A percentile compares a stretch with the other conserved stretches of the same genome.
Conservation (phyloP, 92 coral and sea anemone genomes). For the Blastomussa wellsi region DNA sequence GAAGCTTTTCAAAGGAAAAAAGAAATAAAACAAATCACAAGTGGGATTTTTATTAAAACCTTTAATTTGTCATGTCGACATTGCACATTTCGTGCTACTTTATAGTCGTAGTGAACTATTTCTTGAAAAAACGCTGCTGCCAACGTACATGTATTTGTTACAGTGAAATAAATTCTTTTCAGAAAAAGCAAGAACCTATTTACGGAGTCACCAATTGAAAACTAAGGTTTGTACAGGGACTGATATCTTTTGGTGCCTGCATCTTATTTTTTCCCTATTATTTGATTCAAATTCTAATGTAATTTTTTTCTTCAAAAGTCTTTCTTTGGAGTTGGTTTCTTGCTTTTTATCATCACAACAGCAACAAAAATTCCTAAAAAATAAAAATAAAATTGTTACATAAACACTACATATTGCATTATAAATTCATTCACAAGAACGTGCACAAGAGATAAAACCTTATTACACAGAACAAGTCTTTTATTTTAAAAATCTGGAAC, state of each 20-base stretch:
- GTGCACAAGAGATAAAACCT: neutral
- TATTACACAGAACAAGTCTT: neutral
- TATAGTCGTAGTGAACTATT: neutral
- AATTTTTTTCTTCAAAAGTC: conserved; percentile 21
- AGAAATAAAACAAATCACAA: neutral
- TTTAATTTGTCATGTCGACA: neutral
- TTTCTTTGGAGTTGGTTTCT: conserved; percentile 61
- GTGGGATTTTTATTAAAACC: neutral
- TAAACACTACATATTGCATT: neutral
- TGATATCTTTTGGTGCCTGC: neutral
- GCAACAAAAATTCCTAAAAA: conserved; percentile 78
- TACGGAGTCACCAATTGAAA: too few species aligned
- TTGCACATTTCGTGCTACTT: neutral
- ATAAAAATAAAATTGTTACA: neutral
- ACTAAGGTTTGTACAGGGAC: neutral
- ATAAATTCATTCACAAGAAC: neutral
- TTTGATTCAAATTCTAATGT: neutral
- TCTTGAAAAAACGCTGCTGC: neutral
- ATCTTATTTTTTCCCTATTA: neutral
- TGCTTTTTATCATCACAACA: conserved; percentile 80
- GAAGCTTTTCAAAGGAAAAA: too few species aligned
- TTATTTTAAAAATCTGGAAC: neutral
- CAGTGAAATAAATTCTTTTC: neutral
- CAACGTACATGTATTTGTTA: neutral
- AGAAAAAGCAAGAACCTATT: too few species aligned